Percentiles rank a stretch among this genome's conserved stretches.
phyloP scores from a whole-genome alignment of 2,888 invertebrate species.

The Brenthis hecate region DNA sequence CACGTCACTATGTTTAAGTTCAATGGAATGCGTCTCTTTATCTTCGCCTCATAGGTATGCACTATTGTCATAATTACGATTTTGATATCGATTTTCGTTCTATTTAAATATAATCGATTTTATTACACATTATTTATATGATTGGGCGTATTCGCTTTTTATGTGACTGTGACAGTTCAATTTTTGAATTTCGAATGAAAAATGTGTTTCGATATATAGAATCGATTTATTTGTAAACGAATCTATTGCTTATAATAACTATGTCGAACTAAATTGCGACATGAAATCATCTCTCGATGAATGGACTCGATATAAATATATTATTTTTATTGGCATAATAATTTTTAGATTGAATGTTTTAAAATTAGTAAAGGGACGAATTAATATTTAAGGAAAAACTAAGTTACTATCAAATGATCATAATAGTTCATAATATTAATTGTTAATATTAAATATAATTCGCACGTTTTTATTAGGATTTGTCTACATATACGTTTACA shows the following conservation, averaged over 20 bases:
- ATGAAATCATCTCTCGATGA: conserved; percentile 8
- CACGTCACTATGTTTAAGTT: not conserved
- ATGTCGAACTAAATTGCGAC: not conserved
- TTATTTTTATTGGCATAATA: conserved; percentile 5
- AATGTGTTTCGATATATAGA: not conserved
- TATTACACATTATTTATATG: not conserved
- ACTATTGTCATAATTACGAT: not conserved
- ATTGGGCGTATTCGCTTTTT: too few relatives aligned
- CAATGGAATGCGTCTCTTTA: not conserved
- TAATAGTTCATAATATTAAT: conserved; percentile 1
- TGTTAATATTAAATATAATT: conserved; percentile 6
- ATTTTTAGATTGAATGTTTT: not conserved
- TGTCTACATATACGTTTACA: not conserved
- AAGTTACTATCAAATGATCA: conserved; percentile 8
- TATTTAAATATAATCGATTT: not conserved
- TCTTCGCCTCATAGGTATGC: conserved; percentile 3
- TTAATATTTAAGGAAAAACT: conserved; percentile 9
- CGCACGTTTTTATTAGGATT: not conserved
- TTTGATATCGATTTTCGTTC: not conserved
- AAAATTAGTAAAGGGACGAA: conserved; percentile 8
- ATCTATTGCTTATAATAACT: too few relatives aligned
- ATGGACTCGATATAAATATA: conserved; percentile 14
- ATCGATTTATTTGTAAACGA: not conserved
- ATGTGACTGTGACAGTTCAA: not conserved
- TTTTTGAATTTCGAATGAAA: not conserved